These are phyloP conservation scores for Cantharis flavilabris DNA, from an alignment of 2,888 invertebrate species.

Conservation along the genomic window DNA sequence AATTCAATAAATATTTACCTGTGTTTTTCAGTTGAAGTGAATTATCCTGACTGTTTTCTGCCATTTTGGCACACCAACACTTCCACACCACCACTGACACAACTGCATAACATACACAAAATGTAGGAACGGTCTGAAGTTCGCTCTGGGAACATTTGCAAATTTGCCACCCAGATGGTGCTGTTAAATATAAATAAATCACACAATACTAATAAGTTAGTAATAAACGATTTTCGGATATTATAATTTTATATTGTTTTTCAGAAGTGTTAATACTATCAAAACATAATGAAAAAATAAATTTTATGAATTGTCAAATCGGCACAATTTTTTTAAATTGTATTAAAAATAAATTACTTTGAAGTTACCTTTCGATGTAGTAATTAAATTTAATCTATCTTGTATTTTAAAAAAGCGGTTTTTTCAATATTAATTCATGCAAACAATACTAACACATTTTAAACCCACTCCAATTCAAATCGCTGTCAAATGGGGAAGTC, in stretches of 20 bases:
- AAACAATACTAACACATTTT: not conserved
- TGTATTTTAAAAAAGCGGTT: not conserved
- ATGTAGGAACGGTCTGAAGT: slow-evolving; percentile 15
- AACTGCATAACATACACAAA: slow-evolving; percentile 43
- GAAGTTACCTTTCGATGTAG: not conserved
- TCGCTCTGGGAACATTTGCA: slow-evolving; percentile 5
- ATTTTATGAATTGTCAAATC: not conserved
- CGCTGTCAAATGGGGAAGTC: not conserved
- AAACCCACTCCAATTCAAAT: not conserved
- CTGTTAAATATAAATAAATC: not conserved
- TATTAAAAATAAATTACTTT: not conserved
- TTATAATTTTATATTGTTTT: not conserved
- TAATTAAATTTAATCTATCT: not conserved
- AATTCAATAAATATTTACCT: slow-evolving; percentile 43
- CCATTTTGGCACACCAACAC: slow-evolving; percentile 54
- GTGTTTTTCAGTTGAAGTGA: slow-evolving; percentile 52
- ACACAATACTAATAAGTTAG: no score
- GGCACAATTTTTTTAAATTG: not conserved
- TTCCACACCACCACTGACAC: slow-evolving; percentile 46
- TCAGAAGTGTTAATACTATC: not conserved
- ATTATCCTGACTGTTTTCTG: slow-evolving; percentile 56
- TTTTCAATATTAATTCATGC: not conserved
- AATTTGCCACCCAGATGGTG: not conserved
- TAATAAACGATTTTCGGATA: not conserved
- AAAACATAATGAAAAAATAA: not conserved